Conservation (phyloP, 2,113 vertebrate species). For the Pseudonaja textilis region DNA sequence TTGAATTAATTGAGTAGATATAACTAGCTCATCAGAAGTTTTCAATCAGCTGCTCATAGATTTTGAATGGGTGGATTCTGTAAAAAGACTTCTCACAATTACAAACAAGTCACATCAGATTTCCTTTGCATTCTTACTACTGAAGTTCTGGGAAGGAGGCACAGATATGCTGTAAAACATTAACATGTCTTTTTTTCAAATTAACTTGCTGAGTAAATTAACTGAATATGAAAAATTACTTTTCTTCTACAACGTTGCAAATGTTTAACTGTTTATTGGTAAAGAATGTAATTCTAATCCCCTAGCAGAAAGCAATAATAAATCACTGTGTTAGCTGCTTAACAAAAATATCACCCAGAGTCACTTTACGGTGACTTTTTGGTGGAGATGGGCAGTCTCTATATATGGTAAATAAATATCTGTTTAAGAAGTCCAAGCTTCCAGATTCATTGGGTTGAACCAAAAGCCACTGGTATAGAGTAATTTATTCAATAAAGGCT, state of each 20-base stretch:
- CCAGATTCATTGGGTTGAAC: not conserved
- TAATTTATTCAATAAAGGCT: not conserved
- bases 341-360: no score
- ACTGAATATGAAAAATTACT: not conserved
- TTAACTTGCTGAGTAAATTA: not conserved
- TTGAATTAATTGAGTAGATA: conserved; percentile 1
- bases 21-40: not conserved
- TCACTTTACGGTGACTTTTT: no score
- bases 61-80: not conserved
- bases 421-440: not conserved
- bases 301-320: not conserved
- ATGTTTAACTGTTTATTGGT: not conserved
- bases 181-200: not conserved
- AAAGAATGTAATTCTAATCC: not conserved
- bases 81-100: not conserved
- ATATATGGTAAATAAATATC: not conserved
- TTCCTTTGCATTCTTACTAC: not conserved
- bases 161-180: not conserved
- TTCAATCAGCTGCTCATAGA: rapidly evolving
- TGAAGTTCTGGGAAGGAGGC: not conserved
- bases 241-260: not conserved
- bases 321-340: no score
- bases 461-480: not conserved
- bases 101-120: not conserved
- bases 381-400: no score